Evolutionary conservation across 2,797 vertebrate genomes (phyloP), one percentile per base, ranked within the genome.

Genomic region (Australoheros facetus): DNA sequence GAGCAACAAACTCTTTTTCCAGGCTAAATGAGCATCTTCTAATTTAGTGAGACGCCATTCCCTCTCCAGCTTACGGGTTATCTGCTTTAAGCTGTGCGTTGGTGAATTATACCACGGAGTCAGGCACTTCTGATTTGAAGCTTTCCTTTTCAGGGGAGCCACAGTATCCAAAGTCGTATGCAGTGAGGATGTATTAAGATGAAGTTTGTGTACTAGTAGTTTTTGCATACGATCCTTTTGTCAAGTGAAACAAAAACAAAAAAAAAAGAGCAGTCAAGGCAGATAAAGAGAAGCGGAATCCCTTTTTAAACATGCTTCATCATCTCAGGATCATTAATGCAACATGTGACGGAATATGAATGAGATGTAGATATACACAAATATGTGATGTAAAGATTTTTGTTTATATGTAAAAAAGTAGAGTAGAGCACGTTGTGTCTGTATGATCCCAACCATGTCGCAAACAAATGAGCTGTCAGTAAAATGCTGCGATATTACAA

Each of bases 231-330:
- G 10, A 12, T 12, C 11, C 37, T 12, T 39, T 37, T 23, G 16
- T 62, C 0, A 16, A 2, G 4, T 39, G n/a, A 62, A 62, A 21
- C n/a, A 62, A 62, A 42, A 42, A 34, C 32, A 26, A 0, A 62
- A 62, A 62, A 62, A 42, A 23, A 14, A 42, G n/a, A 34, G 23
- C 39, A 39, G 34, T 23, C 59, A 21, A 17, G 37, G 10, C 10
- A 39, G n/a, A 23, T 39, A 16, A 62, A 62, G 7, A 42, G 39
- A 39, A 11, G 32, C 37, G 58, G n/a, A 62, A 62, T 39, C 23
- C 0, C 34, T 23, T 0, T 62, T 39, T 39, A 39, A 39, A 39
- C 34, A 21, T 19, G 19, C 1, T 1, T 19, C 32, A 37, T 0
- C 7, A 7, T 60, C 32, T 60, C 37, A 37, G 6, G 19, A 0